Conservation (phyloP, 2,888 invertebrate species). For the Agrotis segetum region DNA sequence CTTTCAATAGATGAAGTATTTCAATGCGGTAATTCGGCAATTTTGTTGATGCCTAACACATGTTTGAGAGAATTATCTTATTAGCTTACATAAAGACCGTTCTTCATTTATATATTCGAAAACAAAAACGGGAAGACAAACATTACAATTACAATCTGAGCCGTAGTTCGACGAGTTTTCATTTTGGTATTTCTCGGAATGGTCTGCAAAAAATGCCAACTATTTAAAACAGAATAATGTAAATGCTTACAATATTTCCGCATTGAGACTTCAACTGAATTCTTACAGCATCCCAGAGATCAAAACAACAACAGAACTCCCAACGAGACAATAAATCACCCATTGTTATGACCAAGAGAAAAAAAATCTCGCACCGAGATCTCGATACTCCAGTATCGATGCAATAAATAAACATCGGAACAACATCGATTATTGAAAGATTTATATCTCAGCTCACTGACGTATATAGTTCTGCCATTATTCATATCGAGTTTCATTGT, state of each 20-base stretch:
- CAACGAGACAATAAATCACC: constrained; percentile 82
- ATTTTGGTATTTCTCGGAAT: no score
- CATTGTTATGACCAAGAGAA: constrained; percentile 83
- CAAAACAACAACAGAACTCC: constrained; percentile 47
- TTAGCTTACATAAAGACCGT: no score
- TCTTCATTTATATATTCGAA: no score
- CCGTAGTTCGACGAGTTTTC: no score
- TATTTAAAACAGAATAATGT: no score
- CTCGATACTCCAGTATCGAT: constrained; percentile 77
- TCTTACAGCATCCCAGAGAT: constrained; percentile 16
- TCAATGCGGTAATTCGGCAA: no score
- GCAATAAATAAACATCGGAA: constrained; percentile 87
- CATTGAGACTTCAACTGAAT: neutral
- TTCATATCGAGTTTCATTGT: constrained; percentile 83
- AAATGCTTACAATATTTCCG: neutral
- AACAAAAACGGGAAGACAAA: no score
- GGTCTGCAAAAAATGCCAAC: no score
- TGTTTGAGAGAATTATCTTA: no score
- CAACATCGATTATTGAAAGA: constrained; percentile 88
- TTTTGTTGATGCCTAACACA: no score
- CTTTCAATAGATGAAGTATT: neutral
- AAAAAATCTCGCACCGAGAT: constrained; percentile 71
- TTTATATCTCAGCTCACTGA: constrained; percentile 86
- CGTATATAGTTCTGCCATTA: constrained; percentile 83
- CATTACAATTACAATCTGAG: no score